Evolutionary conservation across 2,113 vertebrate species (phyloP).

Genomic region (Limanda limanda): DNA sequence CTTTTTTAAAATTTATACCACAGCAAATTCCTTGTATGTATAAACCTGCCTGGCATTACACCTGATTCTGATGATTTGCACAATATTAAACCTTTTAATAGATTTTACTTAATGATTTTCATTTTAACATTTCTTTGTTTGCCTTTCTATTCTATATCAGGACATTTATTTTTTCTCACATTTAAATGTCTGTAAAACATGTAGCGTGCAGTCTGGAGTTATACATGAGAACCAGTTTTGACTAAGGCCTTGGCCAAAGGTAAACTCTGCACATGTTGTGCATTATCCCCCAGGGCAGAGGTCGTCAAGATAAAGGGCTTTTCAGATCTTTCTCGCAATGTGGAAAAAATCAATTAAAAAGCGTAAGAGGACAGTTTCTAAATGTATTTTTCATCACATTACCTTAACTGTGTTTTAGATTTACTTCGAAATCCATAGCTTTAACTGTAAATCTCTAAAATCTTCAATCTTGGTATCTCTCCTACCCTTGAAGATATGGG

Average conservation of each 20-base stretch:
- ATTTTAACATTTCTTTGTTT: too few species aligned
- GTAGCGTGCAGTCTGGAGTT: neutral
- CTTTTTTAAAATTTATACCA: too few species aligned
- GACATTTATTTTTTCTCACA: too few species aligned
- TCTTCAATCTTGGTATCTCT: neutral
- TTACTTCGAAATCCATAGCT: neutral
- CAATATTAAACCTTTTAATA: too few species aligned
- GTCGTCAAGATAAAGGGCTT: conserved; percentile 24
- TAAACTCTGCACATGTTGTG: conserved; percentile 29
- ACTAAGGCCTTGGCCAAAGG: conserved; percentile 31
- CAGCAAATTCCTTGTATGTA: too few species aligned
- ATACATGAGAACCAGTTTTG: neutral
- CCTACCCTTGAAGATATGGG: conserved; percentile 86
- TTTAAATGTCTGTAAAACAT: neutral
- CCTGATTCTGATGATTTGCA: neutral
- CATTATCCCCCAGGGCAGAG: conserved; percentile 20
- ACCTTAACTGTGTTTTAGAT: neutral
- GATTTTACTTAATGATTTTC: too few species aligned
- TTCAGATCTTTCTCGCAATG: neutral
- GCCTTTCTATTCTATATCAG: too few species aligned
- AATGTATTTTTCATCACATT: neutral
- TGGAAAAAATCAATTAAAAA: neutral
- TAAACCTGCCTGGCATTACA: too few species aligned
- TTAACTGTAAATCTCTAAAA: neutral
- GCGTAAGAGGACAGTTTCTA: neutral